These are phyloP conservation scores for Diuraphis noxia DNA, from an alignment of 1,140 invertebrate species.

Conservation along the genomic window DNA sequence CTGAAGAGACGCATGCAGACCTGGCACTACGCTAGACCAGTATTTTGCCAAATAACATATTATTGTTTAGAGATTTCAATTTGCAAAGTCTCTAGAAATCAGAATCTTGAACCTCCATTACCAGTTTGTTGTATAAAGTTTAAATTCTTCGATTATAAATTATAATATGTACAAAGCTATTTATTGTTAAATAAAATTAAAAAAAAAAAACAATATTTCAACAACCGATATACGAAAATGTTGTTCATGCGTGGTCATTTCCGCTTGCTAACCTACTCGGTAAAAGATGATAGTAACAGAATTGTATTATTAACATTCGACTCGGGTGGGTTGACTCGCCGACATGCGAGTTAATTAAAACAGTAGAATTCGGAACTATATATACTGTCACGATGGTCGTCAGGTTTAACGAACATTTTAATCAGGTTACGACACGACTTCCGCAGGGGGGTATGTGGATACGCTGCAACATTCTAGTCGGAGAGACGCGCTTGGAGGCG, in stretches of 20 bases:
- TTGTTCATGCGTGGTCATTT: background rate
- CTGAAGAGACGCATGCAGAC: background rate
- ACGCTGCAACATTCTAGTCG: background rate
- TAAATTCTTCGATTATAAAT: no score
- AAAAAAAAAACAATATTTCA: background rate
- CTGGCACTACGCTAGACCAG: background rate
- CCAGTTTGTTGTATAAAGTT: background rate
- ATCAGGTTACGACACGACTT: background rate
- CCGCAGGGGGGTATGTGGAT: background rate
- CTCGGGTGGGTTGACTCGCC: background rate
- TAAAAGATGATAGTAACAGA: no score
- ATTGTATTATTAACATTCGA: no score
- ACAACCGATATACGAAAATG: background rate
- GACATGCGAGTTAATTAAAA: background rate
- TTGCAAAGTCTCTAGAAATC: background rate
- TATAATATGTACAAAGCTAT: no score
- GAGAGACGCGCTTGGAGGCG: background rate
- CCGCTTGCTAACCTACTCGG: no score
- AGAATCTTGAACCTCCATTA: background rate
- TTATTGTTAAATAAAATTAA: background rate
- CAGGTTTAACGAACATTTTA: background rate
- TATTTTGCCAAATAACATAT: background rate
- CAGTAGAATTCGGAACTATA: background rate
- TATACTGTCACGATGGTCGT: background rate
- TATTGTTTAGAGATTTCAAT: background rate